Evolutionary conservation across 1,140 invertebrate species (phyloP), one percentile per base, ranked within the genome.

Genomic region (Chlorops oryzae): DNA sequence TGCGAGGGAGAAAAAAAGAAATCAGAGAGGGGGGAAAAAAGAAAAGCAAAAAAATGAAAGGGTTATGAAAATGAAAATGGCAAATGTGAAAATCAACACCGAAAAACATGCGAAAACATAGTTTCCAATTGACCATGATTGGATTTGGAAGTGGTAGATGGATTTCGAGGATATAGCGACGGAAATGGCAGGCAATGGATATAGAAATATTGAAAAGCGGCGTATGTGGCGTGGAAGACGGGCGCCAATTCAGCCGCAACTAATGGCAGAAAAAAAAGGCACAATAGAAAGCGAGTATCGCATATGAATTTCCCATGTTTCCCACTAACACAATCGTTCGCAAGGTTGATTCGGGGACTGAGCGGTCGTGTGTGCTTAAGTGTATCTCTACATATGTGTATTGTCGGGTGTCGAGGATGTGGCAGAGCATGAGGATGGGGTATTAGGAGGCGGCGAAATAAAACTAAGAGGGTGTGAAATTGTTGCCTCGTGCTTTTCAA

Each of bases 161-260:
- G 10, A 5, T 22, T 34, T 34, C 39, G 9, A 34, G 22, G 28
- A 34, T 45, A 45, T 45, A 32, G 23, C 28, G 41, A n/a, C 18
- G 28, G 23, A 34, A 32, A 45, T 45, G 43, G 17, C 23, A n/a
- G n/a, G n/a, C n/a, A n/a, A n/a, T n/a, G n/a, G n/a, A n/a, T n/a
- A n/a, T n/a, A n/a, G 32, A 23, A 39, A 20, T 3, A 22, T 13
- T n/a, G 37, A 27, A 13, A 13, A 32, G 27, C 7, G 46, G n/a
- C n/a, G n/a, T n/a, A n/a, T n/a, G 28, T 44, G 57, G 55, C 40
- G 52, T 59, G 62, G 57, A 50, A 55, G 55, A 58, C 54, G 61
- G 24, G 22, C 52, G 57, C 61, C 63, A 63, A 63, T 63, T 66
- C 63, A 66, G 59, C 63, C 63, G 63, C 59, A 66, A 66, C 63